Conservation (phyloP, 1,140 invertebrate genomes). For the honey bee (Apis mellifera) region Amel_HAv3.1 CM009934.2:3353001-3353500, state of each 20-base stretch:
- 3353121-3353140: slow-evolving; percentile 19
- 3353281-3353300: not conserved
- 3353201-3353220: not conserved
- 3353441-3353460: too few species aligned
- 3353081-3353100: slow-evolving; percentile 58
- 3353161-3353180: slow-evolving; percentile 8
- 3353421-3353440: not conserved
- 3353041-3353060: slow-evolving; percentile 70
- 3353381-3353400: slow-evolving; percentile 25
- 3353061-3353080: slow-evolving; percentile 74
- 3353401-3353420: not conserved
- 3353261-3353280: not conserved
- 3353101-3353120: slow-evolving; percentile 67
- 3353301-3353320: slow-evolving; percentile 7
- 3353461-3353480: not conserved
- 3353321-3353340: slow-evolving; percentile 2
- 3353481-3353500: not conserved
- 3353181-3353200: not conserved
- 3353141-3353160: slow-evolving; percentile 11
- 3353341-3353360: slow-evolving; percentile 22
- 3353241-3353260: not conserved
- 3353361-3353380: not conserved
- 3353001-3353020: slow-evolving; percentile 34
- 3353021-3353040: slow-evolving; percentile 68
- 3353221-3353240: slow-evolving; percentile 8